A percentile compares a stretch with the other conserved stretches of the same genome.
Evolutionary conservation across 2,888 invertebrate genomes (phyloP).

Genomic region (Mesopsocus fuscifrons): DNA sequence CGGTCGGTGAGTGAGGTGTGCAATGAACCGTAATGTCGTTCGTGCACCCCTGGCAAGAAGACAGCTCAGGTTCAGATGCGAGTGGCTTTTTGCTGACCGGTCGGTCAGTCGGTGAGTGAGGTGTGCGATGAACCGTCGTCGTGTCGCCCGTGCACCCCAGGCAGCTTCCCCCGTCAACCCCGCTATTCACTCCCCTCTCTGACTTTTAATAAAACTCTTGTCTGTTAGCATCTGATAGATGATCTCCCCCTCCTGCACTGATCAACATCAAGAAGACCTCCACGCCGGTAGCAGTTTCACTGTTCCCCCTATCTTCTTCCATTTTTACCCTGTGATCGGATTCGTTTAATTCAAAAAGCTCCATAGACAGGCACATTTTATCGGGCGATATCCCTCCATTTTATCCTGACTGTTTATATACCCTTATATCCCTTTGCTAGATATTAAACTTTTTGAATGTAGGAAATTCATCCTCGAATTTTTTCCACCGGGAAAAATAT

Average conservation of each 20-base stretch:
- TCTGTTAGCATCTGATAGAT: constrained; percentile 34
- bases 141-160: constrained; percentile 8
- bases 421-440: constrained; percentile 7
- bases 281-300: neutral
- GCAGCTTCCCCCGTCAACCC: constrained; percentile 19
- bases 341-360: no score
- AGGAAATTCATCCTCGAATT: constrained; percentile 7
- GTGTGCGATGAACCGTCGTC: no score
- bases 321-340: neutral
- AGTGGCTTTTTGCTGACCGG: no score
- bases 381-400: neutral
- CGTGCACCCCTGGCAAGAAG: no score
- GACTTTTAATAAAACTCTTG: constrained; percentile 36
- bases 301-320: neutral
- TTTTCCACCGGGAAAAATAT: constrained; percentile 1
- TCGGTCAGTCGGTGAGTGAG: no score
- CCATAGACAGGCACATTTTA: no score
- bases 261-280: constrained; percentile 1
- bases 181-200: constrained; percentile 27
- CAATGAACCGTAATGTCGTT: no score
- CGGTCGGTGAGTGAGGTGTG: no score
- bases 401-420: neutral
- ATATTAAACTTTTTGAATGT: constrained; percentile 10
- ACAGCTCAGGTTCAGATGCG: no score
- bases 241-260: constrained; percentile 19